Evolutionary conservation across 2,888 invertebrate species (phyloP).

Genomic region (Creontiades dilutus): DNA sequence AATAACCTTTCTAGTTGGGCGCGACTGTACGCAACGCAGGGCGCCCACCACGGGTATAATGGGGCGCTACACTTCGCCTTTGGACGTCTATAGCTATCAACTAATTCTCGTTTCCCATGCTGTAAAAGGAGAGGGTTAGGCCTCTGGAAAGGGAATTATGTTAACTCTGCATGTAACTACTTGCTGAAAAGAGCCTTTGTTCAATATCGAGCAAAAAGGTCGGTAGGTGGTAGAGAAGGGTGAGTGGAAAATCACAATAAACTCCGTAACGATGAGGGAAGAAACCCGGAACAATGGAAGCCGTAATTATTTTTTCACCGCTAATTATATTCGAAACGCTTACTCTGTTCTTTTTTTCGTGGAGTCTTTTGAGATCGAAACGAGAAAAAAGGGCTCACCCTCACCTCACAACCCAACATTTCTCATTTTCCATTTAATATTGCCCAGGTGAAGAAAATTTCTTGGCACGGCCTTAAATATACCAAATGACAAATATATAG

Average conservation of each 20-base stretch:
- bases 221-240: not conserved
- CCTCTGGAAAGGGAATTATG: conserved; percentile 6
- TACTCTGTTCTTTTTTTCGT: conserved; percentile 16
- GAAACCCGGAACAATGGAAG: conserved; percentile 25
- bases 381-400: not conserved
- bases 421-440: conserved; percentile 26
- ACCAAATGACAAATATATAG: too few relatives aligned
- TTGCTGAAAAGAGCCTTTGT: conserved; percentile 17
- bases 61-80: not conserved
- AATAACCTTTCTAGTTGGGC: conserved; percentile 23
- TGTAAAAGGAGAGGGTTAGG: not conserved
- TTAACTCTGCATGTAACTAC: conserved; percentile 26
- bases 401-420: not conserved
- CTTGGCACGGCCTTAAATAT: too few relatives aligned
- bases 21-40: not conserved
- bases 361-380: conserved; percentile 35
- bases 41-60: not conserved
- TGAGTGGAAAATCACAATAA: conserved; percentile 44
- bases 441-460: not conserved
- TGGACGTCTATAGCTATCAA: conserved; percentile 20
- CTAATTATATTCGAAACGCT: conserved; percentile 51
- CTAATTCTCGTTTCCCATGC: not conserved
- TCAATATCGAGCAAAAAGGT: conserved; percentile 1
- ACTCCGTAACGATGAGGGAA: conserved; percentile 43
- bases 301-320: conserved; percentile 52